Evolutionary conservation across 2,113 vertebrate species (phyloP), one percentile per base, ranked within the genome.

Genomic region (Cromileptes altivelis): DNA sequence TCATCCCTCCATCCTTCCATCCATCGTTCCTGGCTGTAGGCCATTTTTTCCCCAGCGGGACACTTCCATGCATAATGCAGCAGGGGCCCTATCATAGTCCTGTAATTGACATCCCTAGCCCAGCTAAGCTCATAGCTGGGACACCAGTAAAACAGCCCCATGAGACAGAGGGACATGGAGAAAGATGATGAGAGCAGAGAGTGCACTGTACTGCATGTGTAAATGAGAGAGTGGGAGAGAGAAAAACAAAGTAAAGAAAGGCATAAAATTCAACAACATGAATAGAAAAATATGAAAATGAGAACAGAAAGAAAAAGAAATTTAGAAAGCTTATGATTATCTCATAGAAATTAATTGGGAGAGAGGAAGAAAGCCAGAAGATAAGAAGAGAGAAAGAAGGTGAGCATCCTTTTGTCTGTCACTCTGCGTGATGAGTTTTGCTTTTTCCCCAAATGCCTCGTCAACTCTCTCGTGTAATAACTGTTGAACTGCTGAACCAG

Each of bases 21-120:
- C 88, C 85, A 86, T 91, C 87, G 71, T 90, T 87, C 60, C 83
- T 91, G 91, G 92, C 93, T 93, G 78, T 82, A 89, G 94, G 91
- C 92, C 89, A 92, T 92, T 93, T 93, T 86, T 90, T 81, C 87
- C 92, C 91, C 89, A 82, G 89, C 9, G 88, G 93, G 93, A 92
- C 90, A 82, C 86, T 80, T 88, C 70, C 85, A 95, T 95, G 90
- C 91, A 95, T 95, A 92, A 94, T 95, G 92, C 91, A 94, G 78
- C 74, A 88, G 80, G 69, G 84, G 63, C 88, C 91, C 89, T 89
- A 95, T 94, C 92, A 92, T 91, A 93, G 89, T 75, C 85, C 90
- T 92, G 87, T 95, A 94, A 95, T 93, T 95, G 93, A 94, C 93
- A 94, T 90, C 89, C 90, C 57, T 84, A 80, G 86, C 78, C 80